These are phyloP conservation scores for Sarcophaga carnaria DNA, from an alignment of 2,888 invertebrate species.

Conservation along the genomic window DNA sequence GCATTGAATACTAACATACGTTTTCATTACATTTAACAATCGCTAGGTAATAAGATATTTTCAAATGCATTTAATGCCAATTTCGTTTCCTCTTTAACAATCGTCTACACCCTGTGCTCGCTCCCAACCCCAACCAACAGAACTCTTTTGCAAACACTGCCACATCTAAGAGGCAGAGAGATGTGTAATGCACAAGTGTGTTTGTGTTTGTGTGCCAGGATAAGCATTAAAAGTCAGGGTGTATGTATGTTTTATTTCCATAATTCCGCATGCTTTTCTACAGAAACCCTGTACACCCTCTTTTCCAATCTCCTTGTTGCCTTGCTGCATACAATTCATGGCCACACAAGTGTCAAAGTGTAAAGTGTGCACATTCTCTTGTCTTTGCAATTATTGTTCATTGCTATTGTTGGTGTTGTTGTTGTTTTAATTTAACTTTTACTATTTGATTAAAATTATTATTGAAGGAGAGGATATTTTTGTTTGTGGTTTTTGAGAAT, in stretches of 20 bases:
- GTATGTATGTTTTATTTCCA: constrained; percentile 13
- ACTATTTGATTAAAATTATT: constrained; percentile 64
- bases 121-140: background rate
- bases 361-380: constrained; percentile 50
- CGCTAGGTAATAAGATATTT: constrained; percentile 64
- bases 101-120: background rate
- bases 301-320: background rate
- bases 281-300: background rate
- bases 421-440: constrained; percentile 45
- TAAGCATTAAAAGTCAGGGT: background rate
- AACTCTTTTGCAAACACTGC: background rate
- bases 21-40: constrained; percentile 58
- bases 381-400: constrained; percentile 28
- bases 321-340: background rate
- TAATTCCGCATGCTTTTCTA: constrained; percentile 34
- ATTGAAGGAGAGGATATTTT: constrained; percentile 37
- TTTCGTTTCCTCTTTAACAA: constrained; percentile 20
- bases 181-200: background rate
- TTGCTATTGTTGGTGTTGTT: constrained; percentile 3
- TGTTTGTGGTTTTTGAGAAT: constrained; percentile 61
- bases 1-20: constrained; percentile 53
- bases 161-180: background rate
- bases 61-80: constrained; percentile 66
- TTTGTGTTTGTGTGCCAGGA: background rate
- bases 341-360: constrained; percentile 66